Base-by-base conservation (phyloP, 2,113 vertebrate genomes). In the Semnornis frantzii region DNA sequence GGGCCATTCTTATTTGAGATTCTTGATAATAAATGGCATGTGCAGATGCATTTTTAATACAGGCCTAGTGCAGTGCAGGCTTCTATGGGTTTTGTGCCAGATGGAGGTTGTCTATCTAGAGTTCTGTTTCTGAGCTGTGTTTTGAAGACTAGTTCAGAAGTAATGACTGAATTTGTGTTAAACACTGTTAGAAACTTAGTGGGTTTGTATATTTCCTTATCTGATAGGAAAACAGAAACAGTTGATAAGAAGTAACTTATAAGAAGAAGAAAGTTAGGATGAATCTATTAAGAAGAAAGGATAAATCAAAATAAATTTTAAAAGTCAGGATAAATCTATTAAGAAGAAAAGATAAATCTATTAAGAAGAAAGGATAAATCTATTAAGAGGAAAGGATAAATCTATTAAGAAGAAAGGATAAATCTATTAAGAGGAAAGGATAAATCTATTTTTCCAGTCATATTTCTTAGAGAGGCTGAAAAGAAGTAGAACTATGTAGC, bases 41-140 rank as follows among this genome's bases (percentile, higher is more conserved):
- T 21, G 28, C 34, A 73, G 58, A 80, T 84, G 19, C 30, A 89
- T 92, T 95, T 95, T 94, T 91, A 90, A 74, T 80, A 70, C 4
- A 62, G 28, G 6, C 28, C 18, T 50, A n/a, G 4, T 3, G 4
- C 23, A 63, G 44, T 5, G 9, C 28, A 27, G 8, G 10, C 12
- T 23, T 55, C 14, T 80, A n/a, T 55, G 82, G 14, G 81, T 95
- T 85, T 80, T 50, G 68, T 9, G 63, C 6, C 27, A 70, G 23
- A 2, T 59, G 44, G 21, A n/a, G 31, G 1, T 33, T 91, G 13
- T 37, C 10, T 80, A 20, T 84, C 39, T 76, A 25, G 8, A 63
- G 28, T 11, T 59, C 15, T 73, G 19, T n/a, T 89, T 74, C 68
- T 80, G 34, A 87, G 52, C 21, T n/a, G 9, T 75, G 14, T 80